A percentile compares a stretch with the other conserved stretches of the same genome.
Conservation (phyloP, 2,888 invertebrate species). For the Alsophila aescularia region DNA sequence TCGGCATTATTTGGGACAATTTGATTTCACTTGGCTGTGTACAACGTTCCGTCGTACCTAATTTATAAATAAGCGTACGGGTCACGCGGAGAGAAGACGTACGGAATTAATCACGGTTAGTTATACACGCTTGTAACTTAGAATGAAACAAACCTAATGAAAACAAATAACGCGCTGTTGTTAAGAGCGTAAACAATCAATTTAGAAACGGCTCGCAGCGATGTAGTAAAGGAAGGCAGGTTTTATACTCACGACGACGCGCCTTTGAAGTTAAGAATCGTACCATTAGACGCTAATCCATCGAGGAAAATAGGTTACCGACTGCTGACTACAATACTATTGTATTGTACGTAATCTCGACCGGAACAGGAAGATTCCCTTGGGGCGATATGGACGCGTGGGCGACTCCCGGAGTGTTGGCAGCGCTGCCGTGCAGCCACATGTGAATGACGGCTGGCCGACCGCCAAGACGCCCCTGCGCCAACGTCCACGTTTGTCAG, state of each 20-base stretch:
- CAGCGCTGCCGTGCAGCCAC: conserved; percentile 39
- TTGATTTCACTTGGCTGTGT: conserved; percentile 34
- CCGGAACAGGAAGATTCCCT: conserved; percentile 71
- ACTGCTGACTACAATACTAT: conserved; percentile 19
- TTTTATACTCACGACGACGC: conserved; percentile 10
- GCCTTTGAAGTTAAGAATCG: conserved; percentile 27
- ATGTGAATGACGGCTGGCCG: conserved; percentile 65
- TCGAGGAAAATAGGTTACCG: conserved; percentile 16
- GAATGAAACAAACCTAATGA: conserved; percentile 8
- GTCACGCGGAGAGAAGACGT: conserved; percentile 5
- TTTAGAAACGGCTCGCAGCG: conserved; percentile 6
- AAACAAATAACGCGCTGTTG: conserved; percentile 8
- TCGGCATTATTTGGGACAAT: conserved; percentile 34
- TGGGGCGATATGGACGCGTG: conserved; percentile 47
- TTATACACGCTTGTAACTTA: conserved; percentile 5
- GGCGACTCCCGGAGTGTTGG: conserved; percentile 50
- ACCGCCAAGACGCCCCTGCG: conserved; percentile 45
- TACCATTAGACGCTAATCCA: conserved; percentile 12
- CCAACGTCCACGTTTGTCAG: conserved; percentile 46
- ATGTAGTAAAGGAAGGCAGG: conserved; percentile 9
- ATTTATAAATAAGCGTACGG: conserved; percentile 12
- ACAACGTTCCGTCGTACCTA: conserved; percentile 10
- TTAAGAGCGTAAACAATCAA: conserved; percentile 13
- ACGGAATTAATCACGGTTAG: conserved; percentile 11
- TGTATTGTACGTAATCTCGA: conserved; percentile 34